Conservation (phyloP, 1,140 invertebrate genomes). For the Idris sp. region DNA sequence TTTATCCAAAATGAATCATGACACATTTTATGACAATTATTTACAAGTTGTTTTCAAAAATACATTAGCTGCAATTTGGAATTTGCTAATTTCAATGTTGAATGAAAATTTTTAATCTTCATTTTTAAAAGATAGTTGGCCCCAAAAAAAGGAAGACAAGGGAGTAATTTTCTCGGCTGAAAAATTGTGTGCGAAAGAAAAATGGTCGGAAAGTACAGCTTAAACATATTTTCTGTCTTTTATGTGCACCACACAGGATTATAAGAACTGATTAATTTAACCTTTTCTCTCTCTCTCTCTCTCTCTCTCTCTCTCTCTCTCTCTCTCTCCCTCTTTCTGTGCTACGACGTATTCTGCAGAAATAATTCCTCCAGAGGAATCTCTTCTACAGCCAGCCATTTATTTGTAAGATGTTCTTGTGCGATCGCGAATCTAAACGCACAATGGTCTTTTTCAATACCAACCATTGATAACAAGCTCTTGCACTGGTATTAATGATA, state of each 20-base stretch:
- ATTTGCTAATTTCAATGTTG: too few relatives aligned
- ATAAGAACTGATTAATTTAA: constrained; percentile 60
- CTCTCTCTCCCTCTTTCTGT: too few relatives aligned
- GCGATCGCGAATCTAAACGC: constrained; percentile 8
- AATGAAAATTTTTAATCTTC: too few relatives aligned
- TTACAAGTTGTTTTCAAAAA: too few relatives aligned
- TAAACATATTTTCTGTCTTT: constrained; percentile 54
- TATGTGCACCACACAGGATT: constrained; percentile 55
- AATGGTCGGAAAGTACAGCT: constrained; percentile 37
- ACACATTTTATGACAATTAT: too few relatives aligned
- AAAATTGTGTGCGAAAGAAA: constrained; percentile 46
- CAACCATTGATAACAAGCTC: constrained; percentile 9
- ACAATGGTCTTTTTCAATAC: constrained; percentile 9
- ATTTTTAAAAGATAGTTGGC: too few relatives aligned
- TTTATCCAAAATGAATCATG: too few relatives aligned
- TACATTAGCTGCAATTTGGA: too few relatives aligned
- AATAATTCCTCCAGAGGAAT: constrained; percentile 59
- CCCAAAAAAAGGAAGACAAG: constrained; percentile 19
- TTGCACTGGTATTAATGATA: too few relatives aligned
- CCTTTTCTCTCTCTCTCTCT: constrained; percentile 28
- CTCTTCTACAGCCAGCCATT: constrained; percentile 44
- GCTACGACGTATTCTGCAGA: constrained; percentile 47
- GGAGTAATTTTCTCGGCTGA: constrained; percentile 36
- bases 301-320: too few relatives aligned
- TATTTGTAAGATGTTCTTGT: constrained; percentile 36